These are phyloP conservation scores for Oxystoma pomonae DNA, from an alignment of 2,888 invertebrate genomes.

Conservation along the genomic window DNA sequence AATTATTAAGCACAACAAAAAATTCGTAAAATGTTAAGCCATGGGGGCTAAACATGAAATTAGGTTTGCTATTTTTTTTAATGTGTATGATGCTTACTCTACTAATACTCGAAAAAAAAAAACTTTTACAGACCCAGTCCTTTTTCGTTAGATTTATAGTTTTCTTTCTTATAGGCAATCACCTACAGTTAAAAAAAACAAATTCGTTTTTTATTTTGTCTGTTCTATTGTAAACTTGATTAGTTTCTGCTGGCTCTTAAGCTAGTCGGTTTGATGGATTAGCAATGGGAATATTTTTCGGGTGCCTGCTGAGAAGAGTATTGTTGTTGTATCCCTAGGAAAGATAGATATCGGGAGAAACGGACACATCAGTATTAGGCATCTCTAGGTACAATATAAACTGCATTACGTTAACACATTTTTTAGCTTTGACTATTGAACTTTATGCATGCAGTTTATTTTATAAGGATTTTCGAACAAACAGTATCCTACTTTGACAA, in stretches of 20 bases:
- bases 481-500: too few species aligned
- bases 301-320: constrained; percentile 28
- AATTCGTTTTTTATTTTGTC: background rate
- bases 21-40: too few species aligned
- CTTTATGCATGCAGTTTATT: too few species aligned
- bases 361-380: constrained; percentile 1
- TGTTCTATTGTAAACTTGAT: constrained; percentile 33
- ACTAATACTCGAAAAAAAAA: too few species aligned
- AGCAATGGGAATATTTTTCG: constrained; percentile 43
- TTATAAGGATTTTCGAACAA: too few species aligned
- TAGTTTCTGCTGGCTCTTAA: constrained; percentile 28
- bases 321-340: constrained; percentile 11
- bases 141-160: too few species aligned
- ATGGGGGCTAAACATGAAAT: too few species aligned
- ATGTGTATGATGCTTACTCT: too few species aligned
- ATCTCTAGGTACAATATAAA: background rate
- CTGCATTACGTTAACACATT: background rate
- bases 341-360: constrained; percentile 8
- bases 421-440: constrained; percentile 1
- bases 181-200: background rate
- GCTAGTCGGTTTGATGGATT: constrained; percentile 38
- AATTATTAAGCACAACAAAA: too few species aligned
- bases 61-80: too few species aligned
- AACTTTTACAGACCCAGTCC: too few species aligned
- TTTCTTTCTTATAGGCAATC: background rate